Base-by-base conservation (phyloP, 2,113 vertebrate genomes). In the Microcebus tavaratra region DNA sequence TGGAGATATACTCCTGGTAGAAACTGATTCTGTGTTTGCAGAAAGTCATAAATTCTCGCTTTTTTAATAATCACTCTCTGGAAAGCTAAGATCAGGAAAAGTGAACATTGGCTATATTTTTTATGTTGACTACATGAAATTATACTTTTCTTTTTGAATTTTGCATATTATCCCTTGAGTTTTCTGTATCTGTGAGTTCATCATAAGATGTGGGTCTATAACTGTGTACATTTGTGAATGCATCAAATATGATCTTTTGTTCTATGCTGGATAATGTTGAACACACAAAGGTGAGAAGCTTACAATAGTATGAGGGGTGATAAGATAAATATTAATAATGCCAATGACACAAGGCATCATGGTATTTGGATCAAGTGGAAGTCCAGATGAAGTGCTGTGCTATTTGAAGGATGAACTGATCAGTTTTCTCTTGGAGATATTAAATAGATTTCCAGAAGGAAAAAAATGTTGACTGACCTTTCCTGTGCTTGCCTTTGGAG, bases 61-160 rank as follows among this genome's bases (percentile, higher is more conserved):
- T 75, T 57, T 98, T 95, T 65, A 81, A 94, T 90, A 92, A 90
- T 31, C 75, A 48, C 7, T 94, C 29, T 94, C 82, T 50, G 70
- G 36, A 91, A 93, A 83, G n/a, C 17, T 50, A 70, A 80, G 29
- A 76, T 65, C 17, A 72, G 53, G 48, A 72, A 59, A 88, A 91
- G 57, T 72, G 39, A 96, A 57, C 6, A 36, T 63, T 27, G 36
- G 2, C 4, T 75, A 8, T 68, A 48, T 42, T 80, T 97, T 97
- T 81, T 91, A 67, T 73, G 27, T 84, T 84, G 90, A 88, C 48
- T 78, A 9, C 21, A 25, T 72, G 34, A 82, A 53, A 55, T 27
- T 67, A 18, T 15, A 6, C 5, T 17, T 94, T 80, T 86, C 20
- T 83, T 81, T 91, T 93, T 91, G 39, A 92, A 85, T 15, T 82